phyloP scores from a whole-genome alignment of 2,888 invertebrate species.

The Didymodactylos carnosus region DNA sequence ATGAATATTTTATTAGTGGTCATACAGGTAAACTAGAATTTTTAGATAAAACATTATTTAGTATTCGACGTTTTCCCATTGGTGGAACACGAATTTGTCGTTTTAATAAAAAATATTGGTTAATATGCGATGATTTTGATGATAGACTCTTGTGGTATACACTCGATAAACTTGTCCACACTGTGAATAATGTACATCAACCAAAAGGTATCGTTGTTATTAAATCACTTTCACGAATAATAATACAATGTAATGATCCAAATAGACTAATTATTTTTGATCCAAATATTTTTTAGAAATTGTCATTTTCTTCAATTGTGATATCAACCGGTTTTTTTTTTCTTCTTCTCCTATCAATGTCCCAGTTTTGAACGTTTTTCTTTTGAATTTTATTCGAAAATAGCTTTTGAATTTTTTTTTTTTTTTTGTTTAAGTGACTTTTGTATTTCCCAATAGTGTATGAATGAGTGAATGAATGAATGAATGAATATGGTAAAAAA shows the following conservation, averaged over 20 bases:
- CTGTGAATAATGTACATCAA: not conserved
- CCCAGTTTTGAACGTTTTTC: too few species aligned
- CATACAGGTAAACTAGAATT: not conserved
- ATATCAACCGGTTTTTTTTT: too few species aligned
- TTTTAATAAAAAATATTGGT: not conserved
- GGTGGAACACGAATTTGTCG: not conserved
- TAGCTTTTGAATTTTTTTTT: too few species aligned
- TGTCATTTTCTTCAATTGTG: too few species aligned
- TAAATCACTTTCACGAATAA: not conserved
- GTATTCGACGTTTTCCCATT: not conserved
- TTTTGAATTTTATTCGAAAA: too few species aligned
- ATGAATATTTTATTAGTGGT: not conserved
- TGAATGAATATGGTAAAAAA: too few species aligned
- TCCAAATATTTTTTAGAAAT: too few species aligned
- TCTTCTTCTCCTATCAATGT: too few species aligned
- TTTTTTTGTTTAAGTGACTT: too few species aligned
- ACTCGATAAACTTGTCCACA: not conserved
- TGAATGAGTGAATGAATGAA: too few species aligned
- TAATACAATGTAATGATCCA: not conserved
- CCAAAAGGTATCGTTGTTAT: not conserved
- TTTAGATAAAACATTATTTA: not conserved
- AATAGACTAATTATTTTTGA: not conserved
- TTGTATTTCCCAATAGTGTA: too few species aligned
- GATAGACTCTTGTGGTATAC: not conserved
- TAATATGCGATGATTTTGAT: not conserved